Evolutionary conservation across 2,113 vertebrate genomes (phyloP).

Genomic region (Donacobius atricapilla): DNA sequence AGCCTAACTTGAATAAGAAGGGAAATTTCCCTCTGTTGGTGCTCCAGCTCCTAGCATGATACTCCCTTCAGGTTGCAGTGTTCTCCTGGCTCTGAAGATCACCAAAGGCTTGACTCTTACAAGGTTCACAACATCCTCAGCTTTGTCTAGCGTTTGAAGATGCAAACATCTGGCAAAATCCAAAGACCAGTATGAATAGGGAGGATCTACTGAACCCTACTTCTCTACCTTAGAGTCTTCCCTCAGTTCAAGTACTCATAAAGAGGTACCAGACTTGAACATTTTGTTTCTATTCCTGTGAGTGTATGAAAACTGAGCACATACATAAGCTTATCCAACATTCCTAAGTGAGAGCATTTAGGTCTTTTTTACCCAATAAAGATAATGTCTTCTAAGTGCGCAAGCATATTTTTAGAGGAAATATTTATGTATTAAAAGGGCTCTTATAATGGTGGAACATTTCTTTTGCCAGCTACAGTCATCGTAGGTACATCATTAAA

Average conservation of each 20-base stretch:
- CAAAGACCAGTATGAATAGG: neutral
- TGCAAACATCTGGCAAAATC: neutral
- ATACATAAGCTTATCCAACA: neutral
- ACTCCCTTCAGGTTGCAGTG: neutral
- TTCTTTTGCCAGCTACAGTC: slow-evolving; percentile 7
- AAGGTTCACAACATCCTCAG: neutral
- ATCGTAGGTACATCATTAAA: slow-evolving; percentile 2
- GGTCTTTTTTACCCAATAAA: neutral
- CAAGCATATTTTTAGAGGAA: neutral
- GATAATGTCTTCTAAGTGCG: neutral
- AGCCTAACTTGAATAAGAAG: neutral
- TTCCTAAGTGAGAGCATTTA: neutral
- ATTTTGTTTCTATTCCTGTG: neutral
- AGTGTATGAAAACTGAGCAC: neutral
- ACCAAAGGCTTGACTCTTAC: neutral
- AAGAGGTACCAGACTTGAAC: neutral
- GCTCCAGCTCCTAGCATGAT: neutral
- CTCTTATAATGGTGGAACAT: neutral
- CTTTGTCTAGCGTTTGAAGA: neutral
- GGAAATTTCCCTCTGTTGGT: neutral
- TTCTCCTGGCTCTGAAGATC: neutral
- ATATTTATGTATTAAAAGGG: neutral
- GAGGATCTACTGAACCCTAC: neutral
- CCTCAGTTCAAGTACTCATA: neutral
- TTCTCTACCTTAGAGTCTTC: neutral